These are phyloP conservation scores for Lepus americanus DNA, from an alignment of 2,113 vertebrate genomes.

Conservation along the genomic window DNA sequence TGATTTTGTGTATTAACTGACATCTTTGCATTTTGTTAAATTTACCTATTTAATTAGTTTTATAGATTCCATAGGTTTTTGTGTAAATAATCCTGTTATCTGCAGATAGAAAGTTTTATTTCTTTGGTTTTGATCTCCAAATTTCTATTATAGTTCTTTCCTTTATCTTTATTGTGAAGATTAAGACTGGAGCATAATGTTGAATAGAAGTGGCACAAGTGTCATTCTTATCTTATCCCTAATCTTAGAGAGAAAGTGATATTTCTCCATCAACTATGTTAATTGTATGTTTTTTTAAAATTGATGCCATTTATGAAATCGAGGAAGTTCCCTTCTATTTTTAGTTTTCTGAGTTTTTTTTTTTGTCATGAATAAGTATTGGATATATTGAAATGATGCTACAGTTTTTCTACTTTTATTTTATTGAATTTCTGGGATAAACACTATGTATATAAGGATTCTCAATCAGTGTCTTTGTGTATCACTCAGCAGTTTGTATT, in stretches of 20 bases:
- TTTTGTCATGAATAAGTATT: background rate
- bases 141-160: background rate
- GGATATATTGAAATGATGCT: background rate
- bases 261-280: background rate
- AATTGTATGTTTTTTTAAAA: background rate
- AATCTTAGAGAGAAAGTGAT: background rate
- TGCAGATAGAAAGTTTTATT: background rate
- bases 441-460: background rate
- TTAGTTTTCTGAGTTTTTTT: background rate
- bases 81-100: background rate
- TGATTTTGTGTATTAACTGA: background rate
- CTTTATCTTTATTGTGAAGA: background rate
- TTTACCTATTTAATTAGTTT: background rate
- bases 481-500: background rate
- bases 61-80: background rate
- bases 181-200: no score
- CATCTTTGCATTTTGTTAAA: background rate
- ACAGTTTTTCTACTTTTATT: background rate
- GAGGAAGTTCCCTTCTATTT: background rate
- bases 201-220: background rate
- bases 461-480: background rate
- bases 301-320: background rate
- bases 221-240: background rate
- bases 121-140: background rate
- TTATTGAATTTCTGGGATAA: conserved; percentile 28